Base-by-base conservation (phyloP, 2,113 vertebrate genomes). In the Bambusicola thoracicus region DNA sequence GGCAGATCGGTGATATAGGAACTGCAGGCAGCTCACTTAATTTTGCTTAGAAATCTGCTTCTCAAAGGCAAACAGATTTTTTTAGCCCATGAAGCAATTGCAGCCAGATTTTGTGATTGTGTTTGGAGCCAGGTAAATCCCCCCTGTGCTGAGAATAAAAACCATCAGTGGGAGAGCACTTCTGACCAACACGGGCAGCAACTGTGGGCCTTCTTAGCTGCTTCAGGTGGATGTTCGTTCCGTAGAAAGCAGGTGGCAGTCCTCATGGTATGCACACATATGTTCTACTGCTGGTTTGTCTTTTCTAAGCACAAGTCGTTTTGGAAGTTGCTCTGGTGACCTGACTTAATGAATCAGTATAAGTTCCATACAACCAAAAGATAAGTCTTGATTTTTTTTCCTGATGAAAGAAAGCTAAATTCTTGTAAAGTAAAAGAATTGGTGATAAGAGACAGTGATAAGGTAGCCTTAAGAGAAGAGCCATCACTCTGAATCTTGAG, bases 211-310 rank as follows among this genome's bases (percentile, higher is more conserved):
- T 91, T 58, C 17, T 30, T 53, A 8, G 22, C 17, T 66, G 3
- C 14, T 65, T 77, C 30, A 48, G 67, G 30, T 0, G 1, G 10
- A 34, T 68, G 21, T 49, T 59, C 27, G 14, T 88, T 88, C 59
- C 8, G 6, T 56, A 56, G 29, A 41, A 73, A 74, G 29, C 73
- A 49, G 46, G 30, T 38, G 38, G n/a, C 55, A 36, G 12, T 59
- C 81, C 46, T 89, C 77, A 75, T 0, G 8, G 63, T 32, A 36
- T 58, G 51, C 32, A 58, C 6, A 0, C 17, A 5, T 2, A 0
- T 44, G 30, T 68, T 76, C 53, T 55, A 20, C n/a, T 69, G 1
- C 53, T 82, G 73, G 11, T 51, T 38, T 78, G 8, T 74, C 0
- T 63, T 80, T 76, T 79, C 63, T 59, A 44, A 72, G 25, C n/a